phyloP scores from a whole-genome alignment of 2,113 vertebrate species.

The Syngnathoides biaculeatus region DNA sequence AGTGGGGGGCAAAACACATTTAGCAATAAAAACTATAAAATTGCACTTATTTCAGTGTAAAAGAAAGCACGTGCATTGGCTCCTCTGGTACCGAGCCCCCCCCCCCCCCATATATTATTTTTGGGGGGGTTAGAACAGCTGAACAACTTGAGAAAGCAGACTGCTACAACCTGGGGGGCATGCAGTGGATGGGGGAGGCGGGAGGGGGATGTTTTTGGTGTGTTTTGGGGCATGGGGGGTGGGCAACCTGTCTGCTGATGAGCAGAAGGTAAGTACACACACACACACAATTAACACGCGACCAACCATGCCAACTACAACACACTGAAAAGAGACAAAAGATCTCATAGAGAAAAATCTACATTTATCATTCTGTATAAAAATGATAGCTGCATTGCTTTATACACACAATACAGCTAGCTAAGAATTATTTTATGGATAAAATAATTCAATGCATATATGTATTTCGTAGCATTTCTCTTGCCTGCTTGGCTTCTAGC shows the following conservation, averaged over 20 bases:
- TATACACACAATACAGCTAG: not conserved
- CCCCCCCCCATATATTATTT: not conserved
- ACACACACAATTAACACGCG: conserved; percentile 1
- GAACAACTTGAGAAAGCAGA: conserved; percentile 50
- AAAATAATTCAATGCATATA: no score
- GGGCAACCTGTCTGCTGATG: conserved; percentile 35
- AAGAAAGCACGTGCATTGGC: conserved; percentile 14
- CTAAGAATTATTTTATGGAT: not conserved
- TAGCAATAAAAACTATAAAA: not conserved
- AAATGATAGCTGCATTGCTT: not conserved
- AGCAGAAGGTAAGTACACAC: conserved; percentile 38
- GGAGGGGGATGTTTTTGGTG: not conserved
- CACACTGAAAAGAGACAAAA: not conserved
- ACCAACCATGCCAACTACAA: not conserved
- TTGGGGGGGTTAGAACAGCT: conserved; percentile 35
- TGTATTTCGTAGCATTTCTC: no score
- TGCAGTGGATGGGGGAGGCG: not conserved
- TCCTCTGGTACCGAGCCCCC: conserved; percentile 8
- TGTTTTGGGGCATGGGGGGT: conserved; percentile 5
- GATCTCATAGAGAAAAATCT: not conserved
- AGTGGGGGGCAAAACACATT: not conserved
- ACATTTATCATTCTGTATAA: not conserved
- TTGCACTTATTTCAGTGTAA: conserved; percentile 1
- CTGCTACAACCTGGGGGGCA: conserved; percentile 28
- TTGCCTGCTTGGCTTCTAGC: no score